Evolutionary conservation across 2,888 invertebrate species (phyloP).

Genomic region (Diploptera punctata): DNA sequence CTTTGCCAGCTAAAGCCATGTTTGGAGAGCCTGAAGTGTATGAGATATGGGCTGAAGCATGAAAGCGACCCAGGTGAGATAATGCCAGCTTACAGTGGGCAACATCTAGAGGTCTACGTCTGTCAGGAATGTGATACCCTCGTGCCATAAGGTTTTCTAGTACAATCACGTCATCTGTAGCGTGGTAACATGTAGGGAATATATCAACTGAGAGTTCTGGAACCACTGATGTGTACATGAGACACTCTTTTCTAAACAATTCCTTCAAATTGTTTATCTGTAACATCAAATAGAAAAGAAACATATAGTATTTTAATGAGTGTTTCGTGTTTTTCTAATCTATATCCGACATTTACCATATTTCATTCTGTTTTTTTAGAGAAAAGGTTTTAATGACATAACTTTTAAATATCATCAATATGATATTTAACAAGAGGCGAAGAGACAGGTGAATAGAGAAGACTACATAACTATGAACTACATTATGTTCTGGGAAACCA

Average conservation of each 20-base stretch:
- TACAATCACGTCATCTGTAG: background rate
- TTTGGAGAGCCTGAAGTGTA: background rate
- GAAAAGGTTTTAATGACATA: too few relatives aligned
- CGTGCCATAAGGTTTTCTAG: constrained; percentile 5
- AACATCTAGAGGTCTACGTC: background rate
- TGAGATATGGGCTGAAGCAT: constrained; percentile 13
- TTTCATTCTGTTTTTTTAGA: too few relatives aligned
- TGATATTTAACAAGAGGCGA: too few relatives aligned
- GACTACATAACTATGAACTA: too few relatives aligned
- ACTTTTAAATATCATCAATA: too few relatives aligned
- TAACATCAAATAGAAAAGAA: too few relatives aligned
- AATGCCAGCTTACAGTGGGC: background rate
- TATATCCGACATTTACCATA: too few relatives aligned
- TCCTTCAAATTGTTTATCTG: constrained; percentile 7
- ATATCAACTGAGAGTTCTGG: background rate
- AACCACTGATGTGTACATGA: constrained; percentile 7
- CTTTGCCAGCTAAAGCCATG: background rate
- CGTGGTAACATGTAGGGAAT: background rate
- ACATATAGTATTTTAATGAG: background rate
- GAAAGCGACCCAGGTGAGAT: constrained; percentile 13
- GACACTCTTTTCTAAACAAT: constrained; percentile 2
- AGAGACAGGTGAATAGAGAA: too few relatives aligned
- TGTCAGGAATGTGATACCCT: background rate
- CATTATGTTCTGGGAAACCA: too few relatives aligned
- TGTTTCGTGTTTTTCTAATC: too few relatives aligned